phyloP scores from a whole-genome alignment of 2,113 vertebrate species.

The Heteronetta atricapilla region DNA sequence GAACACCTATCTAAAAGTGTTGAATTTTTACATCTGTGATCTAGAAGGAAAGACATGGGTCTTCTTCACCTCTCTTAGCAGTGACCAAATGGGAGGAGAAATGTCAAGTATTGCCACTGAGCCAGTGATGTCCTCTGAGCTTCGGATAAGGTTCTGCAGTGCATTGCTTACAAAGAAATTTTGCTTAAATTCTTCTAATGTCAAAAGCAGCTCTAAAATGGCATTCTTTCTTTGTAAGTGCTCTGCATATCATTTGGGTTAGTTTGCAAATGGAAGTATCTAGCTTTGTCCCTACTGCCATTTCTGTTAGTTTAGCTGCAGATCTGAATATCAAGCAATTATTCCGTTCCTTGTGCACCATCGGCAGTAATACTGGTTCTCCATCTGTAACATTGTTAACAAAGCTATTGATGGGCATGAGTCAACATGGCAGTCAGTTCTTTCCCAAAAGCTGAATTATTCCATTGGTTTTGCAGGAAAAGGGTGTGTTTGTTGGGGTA shows the following conservation, averaged over 20 bases:
- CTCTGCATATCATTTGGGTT: not conserved
- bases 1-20: not conserved
- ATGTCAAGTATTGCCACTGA: not conserved
- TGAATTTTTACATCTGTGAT: not conserved
- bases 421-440: not conserved
- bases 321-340: not conserved
- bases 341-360: not conserved
- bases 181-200: not conserved
- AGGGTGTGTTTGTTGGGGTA: too few species aligned
- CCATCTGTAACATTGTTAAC: not conserved
- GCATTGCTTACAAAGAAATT: not conserved
- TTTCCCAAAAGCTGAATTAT: not conserved
- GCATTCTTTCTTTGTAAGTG: not conserved
- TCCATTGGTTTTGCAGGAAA: not conserved
- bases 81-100: not conserved
- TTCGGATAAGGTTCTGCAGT: not conserved
- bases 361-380: not conserved
- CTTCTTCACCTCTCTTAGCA: not conserved
- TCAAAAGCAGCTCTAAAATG: not conserved
- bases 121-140: not conserved
- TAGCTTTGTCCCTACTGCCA: not conserved
- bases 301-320: not conserved
- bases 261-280: not conserved
- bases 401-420: not conserved
- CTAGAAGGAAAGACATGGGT: not conserved